phyloP scores from a whole-genome alignment of 2,113 vertebrate genomes.

The Pollimyrus isidori region DNA sequence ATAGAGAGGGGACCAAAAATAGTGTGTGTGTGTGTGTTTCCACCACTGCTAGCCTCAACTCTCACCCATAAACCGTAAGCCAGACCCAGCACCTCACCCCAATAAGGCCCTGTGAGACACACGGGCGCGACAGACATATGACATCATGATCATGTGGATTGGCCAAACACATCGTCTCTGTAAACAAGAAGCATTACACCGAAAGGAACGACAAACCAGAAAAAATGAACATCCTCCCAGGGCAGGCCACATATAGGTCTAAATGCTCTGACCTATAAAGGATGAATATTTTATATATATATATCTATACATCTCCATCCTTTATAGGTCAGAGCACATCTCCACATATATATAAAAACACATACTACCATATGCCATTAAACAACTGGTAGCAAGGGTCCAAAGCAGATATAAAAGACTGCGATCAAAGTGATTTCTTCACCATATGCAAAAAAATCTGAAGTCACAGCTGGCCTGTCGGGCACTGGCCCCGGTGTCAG shows the following conservation, averaged over 20 bases:
- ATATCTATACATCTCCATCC: too few relatives aligned
- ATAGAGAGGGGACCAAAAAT: neutral
- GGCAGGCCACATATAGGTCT: neutral
- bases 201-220: neutral
- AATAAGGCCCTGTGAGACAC: neutral
- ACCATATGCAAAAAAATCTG: neutral
- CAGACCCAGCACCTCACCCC: neutral
- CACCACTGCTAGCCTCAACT: neutral
- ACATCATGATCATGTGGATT: neutral
- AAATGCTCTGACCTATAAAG: neutral
- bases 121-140: neutral
- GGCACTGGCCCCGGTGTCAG: neutral
- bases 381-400: neutral
- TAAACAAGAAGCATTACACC: neutral
- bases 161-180: neutral
- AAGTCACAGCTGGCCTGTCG: neutral
- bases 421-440: neutral
- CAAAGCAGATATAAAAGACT: neutral
- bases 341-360: neutral
- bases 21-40: neutral
- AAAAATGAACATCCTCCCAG: neutral
- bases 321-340: too few relatives aligned
- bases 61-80: neutral
- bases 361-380: neutral
- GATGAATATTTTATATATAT: neutral